These are phyloP conservation scores for Mesembrinibis cayennensis DNA, from an alignment of 2,113 vertebrate species.

Conservation along the genomic window DNA sequence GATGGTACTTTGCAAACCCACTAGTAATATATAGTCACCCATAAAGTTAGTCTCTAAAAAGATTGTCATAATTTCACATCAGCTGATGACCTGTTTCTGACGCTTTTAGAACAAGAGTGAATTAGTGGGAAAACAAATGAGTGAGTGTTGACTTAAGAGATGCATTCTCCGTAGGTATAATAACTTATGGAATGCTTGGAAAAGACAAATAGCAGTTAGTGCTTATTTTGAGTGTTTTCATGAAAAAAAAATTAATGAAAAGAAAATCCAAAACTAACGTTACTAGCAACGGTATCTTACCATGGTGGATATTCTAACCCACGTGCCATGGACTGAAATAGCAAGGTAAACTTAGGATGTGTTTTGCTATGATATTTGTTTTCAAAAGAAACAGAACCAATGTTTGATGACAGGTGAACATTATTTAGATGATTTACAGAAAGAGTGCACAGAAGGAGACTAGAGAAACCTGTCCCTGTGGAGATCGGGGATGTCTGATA, in stretches of 20 bases:
- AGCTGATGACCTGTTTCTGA: background rate
- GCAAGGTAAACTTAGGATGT: background rate
- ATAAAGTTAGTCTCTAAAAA: background rate
- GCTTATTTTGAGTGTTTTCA: background rate
- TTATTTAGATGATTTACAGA: background rate
- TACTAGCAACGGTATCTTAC: background rate
- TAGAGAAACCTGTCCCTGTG: background rate
- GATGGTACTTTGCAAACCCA: background rate
- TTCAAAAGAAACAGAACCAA: background rate
- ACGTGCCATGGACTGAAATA: fast-evolving
- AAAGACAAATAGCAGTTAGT: background rate
- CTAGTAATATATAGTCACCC: fast-evolving
- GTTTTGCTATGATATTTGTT: background rate
- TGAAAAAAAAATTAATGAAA: fast-evolving
- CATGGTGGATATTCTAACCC: background rate
- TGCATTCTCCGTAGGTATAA: background rate
- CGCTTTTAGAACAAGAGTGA: background rate
- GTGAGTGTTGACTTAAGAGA: background rate
- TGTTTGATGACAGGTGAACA: background rate
- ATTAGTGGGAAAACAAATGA: background rate
- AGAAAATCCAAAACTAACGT: background rate
- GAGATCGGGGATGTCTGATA: background rate
- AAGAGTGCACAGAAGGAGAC: background rate
- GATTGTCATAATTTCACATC: background rate
- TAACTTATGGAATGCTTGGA: background rate